Evolutionary conservation across 2,888 invertebrate species (phyloP).

Genomic region (Ornithoptera alexandrae): DNA sequence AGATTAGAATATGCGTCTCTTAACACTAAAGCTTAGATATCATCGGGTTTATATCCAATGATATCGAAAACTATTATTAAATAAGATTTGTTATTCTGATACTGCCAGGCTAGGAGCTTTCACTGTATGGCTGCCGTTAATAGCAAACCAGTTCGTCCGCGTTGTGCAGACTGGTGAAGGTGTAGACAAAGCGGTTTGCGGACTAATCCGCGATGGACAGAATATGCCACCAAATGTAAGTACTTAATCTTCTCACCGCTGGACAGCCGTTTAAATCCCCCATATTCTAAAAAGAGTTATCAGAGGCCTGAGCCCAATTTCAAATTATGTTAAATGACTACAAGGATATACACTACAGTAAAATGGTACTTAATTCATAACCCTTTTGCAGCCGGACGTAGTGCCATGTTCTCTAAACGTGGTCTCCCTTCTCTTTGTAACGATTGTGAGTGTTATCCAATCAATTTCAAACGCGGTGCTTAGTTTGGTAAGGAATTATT

Average conservation of each 20-base stretch:
- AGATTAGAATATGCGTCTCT: too few species aligned
- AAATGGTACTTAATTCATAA: not conserved
- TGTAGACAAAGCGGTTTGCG: conserved; percentile 51
- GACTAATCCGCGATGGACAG: conserved; percentile 43
- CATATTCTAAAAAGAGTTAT: too few species aligned
- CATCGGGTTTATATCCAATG: too few species aligned
- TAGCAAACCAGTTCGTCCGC: conserved; percentile 55
- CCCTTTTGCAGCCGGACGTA: conserved; percentile 44
- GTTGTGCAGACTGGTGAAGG: conserved; percentile 53
- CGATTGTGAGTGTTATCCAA: conserved; percentile 48
- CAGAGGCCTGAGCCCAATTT: too few species aligned
- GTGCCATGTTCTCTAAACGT: conserved; percentile 54
- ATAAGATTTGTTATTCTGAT: not conserved
- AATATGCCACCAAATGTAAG: conserved; percentile 37
- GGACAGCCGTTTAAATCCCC: too few species aligned
- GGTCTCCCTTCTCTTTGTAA: conserved; percentile 51
- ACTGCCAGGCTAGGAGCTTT: conserved; percentile 43
- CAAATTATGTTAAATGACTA: too few species aligned
- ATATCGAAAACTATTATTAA: too few species aligned
- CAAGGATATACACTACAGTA: too few species aligned
- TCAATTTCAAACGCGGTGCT: conserved; percentile 49
- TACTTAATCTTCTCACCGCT: not conserved
- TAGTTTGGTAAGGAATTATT: conserved; percentile 61
- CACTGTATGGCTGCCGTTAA: conserved; percentile 60
- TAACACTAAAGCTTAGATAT: too few species aligned